Evolutionary conservation across 2,888 invertebrate species (phyloP), one percentile per base, ranked within the genome.

Genomic region (Mactromeris polynyma): DNA sequence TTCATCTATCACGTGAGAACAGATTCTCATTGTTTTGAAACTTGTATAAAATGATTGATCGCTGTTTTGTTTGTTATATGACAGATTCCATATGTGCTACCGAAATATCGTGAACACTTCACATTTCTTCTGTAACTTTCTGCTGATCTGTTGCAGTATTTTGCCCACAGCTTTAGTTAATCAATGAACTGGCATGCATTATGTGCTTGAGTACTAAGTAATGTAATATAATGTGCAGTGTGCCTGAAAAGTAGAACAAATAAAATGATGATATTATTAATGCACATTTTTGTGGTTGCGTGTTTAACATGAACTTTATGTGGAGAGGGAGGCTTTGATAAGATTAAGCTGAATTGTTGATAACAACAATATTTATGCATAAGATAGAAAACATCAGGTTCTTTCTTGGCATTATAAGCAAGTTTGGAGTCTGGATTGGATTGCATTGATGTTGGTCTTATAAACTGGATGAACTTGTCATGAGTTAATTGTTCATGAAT

Each of bases 31-130:
- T 73, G 73, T 73, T 73, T 19, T 6, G 26, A 73, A 73, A 33
- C 73, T 36, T 11, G 36, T 19, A 73, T 33, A 33, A 73, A 33
- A 73, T 73, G 73, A 73, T 73, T 73, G 73, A 73, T 73, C 14
- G 73, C 19, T 73, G 17, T 69, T 33, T 33, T 26, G 58, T 73
- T 73, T 73, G 36, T 36, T 73, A 73, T 73, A 36, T 33, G 73
- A 73, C 73, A 36, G 33, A 73, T 73, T 69, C 69, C 69, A 69
- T 17, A 69, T 73, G 73, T 73, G 73, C 36, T 17, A 14, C 33
- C 14, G 58, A 73, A 73, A 73, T 33, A 31, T 73, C 36, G 73
- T 33, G 26, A 73, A 73, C 9, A 36, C 14, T 73, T 26, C 36
- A n/a, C 9, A 11, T 33, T 3, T 7, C 73, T 36, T 19, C 73